Conservation (phyloP, 2,113 vertebrate genomes). For the Oreotragus oreotragus region DNA sequence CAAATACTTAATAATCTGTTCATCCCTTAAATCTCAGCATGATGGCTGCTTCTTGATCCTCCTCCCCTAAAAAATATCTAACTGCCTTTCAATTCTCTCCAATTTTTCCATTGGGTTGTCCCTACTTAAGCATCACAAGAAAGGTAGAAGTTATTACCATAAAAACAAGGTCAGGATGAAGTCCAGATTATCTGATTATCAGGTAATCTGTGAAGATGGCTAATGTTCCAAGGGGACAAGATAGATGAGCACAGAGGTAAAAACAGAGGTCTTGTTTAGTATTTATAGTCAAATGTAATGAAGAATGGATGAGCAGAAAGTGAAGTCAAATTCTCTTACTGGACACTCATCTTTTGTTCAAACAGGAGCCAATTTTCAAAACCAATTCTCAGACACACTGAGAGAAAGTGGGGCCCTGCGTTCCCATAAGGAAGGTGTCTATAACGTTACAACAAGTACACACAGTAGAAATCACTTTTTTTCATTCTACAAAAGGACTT, state of each 20-base stretch:
- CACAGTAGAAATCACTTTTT: not conserved
- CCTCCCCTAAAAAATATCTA: fast-evolving
- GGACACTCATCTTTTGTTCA: not conserved
- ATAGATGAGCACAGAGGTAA: not conserved
- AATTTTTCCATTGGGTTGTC: not conserved
- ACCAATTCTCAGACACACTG: not conserved
- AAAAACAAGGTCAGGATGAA: not conserved
- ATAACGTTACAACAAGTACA: fast-evolving
- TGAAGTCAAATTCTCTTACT: not conserved
- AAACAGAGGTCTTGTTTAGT: not conserved
- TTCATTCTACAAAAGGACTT: not conserved
- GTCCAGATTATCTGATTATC: not conserved
- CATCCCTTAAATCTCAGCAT: not conserved
- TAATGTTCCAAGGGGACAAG: not conserved
- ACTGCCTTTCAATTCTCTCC: not conserved
- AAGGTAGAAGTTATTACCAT: not conserved
- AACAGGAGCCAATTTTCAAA: not conserved
- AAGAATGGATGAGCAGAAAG: not conserved
- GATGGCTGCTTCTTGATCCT: not conserved
- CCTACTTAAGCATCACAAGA: not conserved
- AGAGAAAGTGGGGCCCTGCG: fast-evolving
- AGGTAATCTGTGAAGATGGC: not conserved
- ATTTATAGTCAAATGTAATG: not conserved
- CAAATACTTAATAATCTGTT: not conserved
- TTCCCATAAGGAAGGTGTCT: not conserved